Evolutionary conservation across 2,888 invertebrate species (phyloP).

Genomic region (Melanargia galathea): DNA sequence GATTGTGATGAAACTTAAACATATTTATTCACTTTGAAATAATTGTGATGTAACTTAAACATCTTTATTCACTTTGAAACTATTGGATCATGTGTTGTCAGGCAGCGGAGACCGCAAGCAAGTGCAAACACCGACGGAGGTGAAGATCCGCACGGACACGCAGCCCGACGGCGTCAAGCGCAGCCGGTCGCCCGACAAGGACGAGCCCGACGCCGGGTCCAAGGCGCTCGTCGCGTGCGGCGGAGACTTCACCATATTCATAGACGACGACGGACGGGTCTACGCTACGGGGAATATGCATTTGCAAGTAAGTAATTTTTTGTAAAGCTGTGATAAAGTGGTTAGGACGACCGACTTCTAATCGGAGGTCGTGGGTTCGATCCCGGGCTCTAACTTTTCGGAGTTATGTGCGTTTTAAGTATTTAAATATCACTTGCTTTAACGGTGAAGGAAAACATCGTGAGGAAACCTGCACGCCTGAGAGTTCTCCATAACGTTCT

Average conservation of each 20-base stretch:
- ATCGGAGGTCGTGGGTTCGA: too few relatives aligned
- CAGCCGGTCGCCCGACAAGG: constrained; percentile 52
- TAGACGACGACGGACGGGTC: constrained; percentile 85
- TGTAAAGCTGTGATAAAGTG: background rate
- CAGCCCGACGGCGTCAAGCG: constrained; percentile 54
- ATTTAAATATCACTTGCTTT: too few relatives aligned
- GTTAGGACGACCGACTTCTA: too few relatives aligned
- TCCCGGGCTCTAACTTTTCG: too few relatives aligned
- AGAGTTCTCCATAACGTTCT: too few relatives aligned
- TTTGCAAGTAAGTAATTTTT: constrained; percentile 50
- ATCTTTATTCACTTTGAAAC: too few relatives aligned
- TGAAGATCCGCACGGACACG: constrained; percentile 55
- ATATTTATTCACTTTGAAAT: too few relatives aligned
- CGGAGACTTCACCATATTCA: constrained; percentile 88
- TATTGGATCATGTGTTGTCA: constrained; percentile 37
- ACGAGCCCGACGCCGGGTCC: constrained; percentile 52
- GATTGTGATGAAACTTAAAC: too few relatives aligned
- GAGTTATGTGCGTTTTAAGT: too few relatives aligned
- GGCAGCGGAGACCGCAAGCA: constrained; percentile 85
- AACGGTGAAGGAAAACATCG: too few relatives aligned
- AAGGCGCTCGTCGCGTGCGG: constrained; percentile 85
- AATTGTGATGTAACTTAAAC: too few relatives aligned
- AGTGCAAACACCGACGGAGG: constrained; percentile 80
- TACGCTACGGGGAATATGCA: constrained; percentile 89
- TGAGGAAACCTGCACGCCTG: too few relatives aligned